These are phyloP conservation scores for Pagrus major DNA, from an alignment of 2,113 vertebrate species.

Conservation along the genomic window DNA sequence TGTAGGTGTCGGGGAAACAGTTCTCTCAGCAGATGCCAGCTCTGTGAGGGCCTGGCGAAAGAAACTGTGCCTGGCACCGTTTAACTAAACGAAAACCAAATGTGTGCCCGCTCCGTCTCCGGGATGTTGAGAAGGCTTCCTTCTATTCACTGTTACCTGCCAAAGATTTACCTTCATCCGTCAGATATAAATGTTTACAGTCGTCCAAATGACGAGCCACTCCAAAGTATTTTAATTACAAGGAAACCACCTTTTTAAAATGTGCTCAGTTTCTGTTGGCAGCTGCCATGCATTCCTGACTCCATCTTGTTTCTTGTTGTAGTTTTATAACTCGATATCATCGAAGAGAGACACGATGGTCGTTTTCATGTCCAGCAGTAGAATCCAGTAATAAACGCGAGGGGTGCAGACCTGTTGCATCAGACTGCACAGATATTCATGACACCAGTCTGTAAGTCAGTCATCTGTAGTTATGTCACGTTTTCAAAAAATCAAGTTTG, in stretches of 20 bases:
- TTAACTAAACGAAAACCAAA: slow-evolving; percentile 21
- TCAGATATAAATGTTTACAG: not conserved
- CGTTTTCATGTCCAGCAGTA: no score
- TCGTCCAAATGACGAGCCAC: no score
- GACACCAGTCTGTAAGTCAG: no score
- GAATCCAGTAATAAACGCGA: no score
- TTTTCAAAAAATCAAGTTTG: not conserved
- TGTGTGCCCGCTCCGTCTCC: slow-evolving; percentile 24
- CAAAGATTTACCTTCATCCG: not conserved
- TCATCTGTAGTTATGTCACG: no score
- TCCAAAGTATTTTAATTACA: not conserved
- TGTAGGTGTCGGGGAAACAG: slow-evolving; percentile 50
- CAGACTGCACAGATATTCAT: not conserved
- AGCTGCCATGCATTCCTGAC: not conserved
- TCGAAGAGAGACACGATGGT: slow-evolving; percentile 1
- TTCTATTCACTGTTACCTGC: not conserved
- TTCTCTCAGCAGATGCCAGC: slow-evolving; percentile 58
- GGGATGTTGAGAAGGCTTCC: not conserved
- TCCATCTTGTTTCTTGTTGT: not conserved
- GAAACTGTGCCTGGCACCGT: slow-evolving; percentile 32
- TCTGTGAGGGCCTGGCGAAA: slow-evolving; percentile 19
- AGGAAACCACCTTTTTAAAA: not conserved
- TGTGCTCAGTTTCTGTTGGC: not conserved
- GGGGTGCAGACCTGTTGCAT: not conserved
- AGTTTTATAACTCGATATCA: not conserved